Base-by-base conservation (phyloP, 2,113 vertebrate species). In the Peucedramus taeniatus region DNA sequence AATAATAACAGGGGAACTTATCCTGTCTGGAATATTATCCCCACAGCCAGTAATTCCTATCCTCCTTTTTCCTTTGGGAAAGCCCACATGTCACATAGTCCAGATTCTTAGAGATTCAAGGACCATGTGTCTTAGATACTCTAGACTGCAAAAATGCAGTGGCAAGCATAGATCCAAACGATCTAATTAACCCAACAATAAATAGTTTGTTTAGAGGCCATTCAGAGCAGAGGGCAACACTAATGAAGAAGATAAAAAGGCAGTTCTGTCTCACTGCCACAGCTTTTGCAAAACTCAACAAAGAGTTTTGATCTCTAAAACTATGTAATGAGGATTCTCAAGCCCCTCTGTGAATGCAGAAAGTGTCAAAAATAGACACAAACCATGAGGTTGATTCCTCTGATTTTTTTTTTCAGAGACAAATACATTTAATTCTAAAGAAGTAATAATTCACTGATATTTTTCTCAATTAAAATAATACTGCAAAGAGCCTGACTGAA, bases 161-260 rank as follows among this genome's bases (percentile, higher is more conserved):
- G 80, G 56, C 77, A 79, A 89, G 89, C 69, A 68, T 22, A 57
- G 80, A 84, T 83, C 75, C 77, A 82, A 85, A 82, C 3, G 21
- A 64, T 60, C 56, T 92, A 14, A 92, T 91, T 95, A 87, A 92
- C 83, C 42, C 83, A 71, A 60, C n/a, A 82, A 84, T 84, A 83
- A 89, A 81, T 64, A 79, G 69, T 82, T 96, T 92, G 89, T 94
- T 69, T 60, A 45, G 89, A 87, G 61, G 77, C 74, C 21, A 1
- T 64, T 91, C 18, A 14, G 69, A 75, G 81, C 15, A 3, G 74
- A 84, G 91, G 47, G 60, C 64, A 91, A 4, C 7, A 2, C 59
- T 94, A 77, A 82, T 44, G 82, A 77, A 80, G 79, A 72, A 65
- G 86, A 70, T 81, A 42, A 92, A 86, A 90, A 81, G 33, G 50